Conservation (phyloP, 2,797 vertebrate species). For the Liasis olivaceus region DNA sequence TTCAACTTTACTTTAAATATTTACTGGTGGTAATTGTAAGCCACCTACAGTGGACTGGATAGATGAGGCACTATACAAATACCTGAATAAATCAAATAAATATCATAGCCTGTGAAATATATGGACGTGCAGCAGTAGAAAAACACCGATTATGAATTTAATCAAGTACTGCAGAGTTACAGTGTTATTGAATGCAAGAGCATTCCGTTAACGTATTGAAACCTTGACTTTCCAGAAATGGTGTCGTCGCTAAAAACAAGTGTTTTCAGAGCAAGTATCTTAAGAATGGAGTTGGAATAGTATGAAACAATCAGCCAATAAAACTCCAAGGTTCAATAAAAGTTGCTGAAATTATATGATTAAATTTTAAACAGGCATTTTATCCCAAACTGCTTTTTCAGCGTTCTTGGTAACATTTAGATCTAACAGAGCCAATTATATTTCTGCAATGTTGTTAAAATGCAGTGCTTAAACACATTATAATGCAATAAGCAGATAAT, state of each 20-base stretch:
- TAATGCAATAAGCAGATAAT: slow-evolving; percentile 18
- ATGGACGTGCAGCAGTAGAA: background rate
- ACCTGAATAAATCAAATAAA: too few species aligned
- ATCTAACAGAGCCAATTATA: slow-evolving; percentile 57
- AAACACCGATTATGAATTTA: background rate
- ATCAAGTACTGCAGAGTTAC: background rate
- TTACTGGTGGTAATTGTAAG: too few species aligned
- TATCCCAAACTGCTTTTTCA: slow-evolving; percentile 42
- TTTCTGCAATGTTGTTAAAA: slow-evolving; percentile 31
- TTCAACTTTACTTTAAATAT: too few species aligned
- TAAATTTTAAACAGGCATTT: slow-evolving; percentile 20
- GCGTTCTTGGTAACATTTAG: slow-evolving; percentile 38
- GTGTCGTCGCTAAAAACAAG: background rate
- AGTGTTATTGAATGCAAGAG: background rate
- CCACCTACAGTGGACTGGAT: too few species aligned
- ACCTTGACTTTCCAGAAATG: background rate
- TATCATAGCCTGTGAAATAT: too few species aligned
- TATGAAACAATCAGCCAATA: background rate
- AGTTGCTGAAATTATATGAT: slow-evolving; percentile 35
- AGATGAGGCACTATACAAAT: too few species aligned
- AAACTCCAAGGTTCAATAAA: background rate
- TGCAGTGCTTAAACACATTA: slow-evolving; percentile 34
- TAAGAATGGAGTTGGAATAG: background rate
- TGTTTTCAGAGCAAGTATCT: background rate
- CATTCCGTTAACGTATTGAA: background rate